Conservation (phyloP, 2,113 vertebrate genomes). For the Noctilio leporinus region DNA sequence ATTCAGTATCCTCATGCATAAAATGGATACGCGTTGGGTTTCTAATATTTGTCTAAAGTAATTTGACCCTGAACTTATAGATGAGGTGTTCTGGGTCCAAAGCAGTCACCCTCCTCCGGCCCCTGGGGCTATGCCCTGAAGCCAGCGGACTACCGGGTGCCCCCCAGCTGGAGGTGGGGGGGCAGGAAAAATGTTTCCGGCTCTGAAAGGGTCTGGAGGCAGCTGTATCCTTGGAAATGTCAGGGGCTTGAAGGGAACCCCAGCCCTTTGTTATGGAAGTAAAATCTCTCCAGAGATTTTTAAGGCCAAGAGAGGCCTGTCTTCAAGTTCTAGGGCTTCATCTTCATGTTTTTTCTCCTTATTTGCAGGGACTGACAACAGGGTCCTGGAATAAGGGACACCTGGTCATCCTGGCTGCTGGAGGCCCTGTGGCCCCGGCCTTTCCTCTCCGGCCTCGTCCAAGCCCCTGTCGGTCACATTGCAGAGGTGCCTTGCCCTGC, state of each 20-base stretch:
- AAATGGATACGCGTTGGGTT: not conserved
- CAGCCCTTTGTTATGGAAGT: not conserved
- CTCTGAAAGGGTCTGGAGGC: not conserved
- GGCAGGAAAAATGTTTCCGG: not conserved
- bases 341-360: not conserved
- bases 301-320: not conserved
- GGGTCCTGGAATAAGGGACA: not conserved
- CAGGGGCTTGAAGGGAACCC: not conserved
- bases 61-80: not conserved
- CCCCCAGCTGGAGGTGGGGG: rapidly evolving
- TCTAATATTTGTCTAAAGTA: not conserved
- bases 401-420: not conserved
- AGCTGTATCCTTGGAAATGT: not conserved
- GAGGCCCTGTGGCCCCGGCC: not conserved
- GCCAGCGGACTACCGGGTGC: not conserved
- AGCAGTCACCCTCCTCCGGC: rapidly evolving
- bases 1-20: not conserved
- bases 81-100: not conserved
- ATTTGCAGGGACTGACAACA: not conserved
- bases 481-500: not conserved
- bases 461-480: rapidly evolving
- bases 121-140: rapidly evolving
- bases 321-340: not conserved
- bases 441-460: not conserved
- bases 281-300: not conserved